Conservation (phyloP, 2,113 vertebrate species). For the Piprites chloris region DNA sequence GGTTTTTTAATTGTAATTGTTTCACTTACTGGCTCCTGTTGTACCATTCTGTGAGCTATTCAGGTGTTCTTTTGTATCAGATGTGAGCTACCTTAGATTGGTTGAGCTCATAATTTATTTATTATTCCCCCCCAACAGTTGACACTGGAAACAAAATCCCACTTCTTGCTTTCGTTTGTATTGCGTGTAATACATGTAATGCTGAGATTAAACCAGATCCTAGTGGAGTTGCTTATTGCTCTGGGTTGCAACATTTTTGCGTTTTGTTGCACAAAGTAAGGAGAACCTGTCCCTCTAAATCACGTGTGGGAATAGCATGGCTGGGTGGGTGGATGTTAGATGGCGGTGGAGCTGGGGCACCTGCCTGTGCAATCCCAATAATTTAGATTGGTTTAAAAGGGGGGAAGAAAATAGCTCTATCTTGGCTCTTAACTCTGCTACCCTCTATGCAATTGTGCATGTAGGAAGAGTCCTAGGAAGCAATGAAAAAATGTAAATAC, state of each 20-base stretch:
- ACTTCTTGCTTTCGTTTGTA: not conserved
- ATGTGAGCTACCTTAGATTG: rapidly evolving
- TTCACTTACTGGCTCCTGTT: not conserved
- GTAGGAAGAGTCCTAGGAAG: not conserved
- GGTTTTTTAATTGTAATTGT: not conserved
- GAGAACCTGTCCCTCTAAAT: too few species aligned
- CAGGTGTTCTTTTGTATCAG: not conserved
- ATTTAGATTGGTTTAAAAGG: not conserved
- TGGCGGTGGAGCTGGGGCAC: not conserved
- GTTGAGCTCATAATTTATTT: not conserved
- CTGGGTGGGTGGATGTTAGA: not conserved
- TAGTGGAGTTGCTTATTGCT: not conserved
- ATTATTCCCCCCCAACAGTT: not conserved
- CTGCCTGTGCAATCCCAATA: not conserved
- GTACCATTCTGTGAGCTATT: not conserved
- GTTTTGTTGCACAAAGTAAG: not conserved
- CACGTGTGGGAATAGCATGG: rapidly evolving
- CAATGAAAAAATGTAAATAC: not conserved
- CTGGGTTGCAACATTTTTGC: not conserved
- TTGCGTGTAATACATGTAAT: not conserved
- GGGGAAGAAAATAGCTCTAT: not conserved
- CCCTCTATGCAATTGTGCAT: not conserved
- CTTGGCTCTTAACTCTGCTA: not conserved
- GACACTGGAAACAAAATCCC: not conserved
- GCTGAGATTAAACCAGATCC: too few species aligned